Percentiles rank a stretch among this genome's conserved stretches.
These are phyloP conservation scores for Drosophila azteca DNA, from an alignment of 1,140 invertebrate genomes.

Conservation along the genomic window DNA sequence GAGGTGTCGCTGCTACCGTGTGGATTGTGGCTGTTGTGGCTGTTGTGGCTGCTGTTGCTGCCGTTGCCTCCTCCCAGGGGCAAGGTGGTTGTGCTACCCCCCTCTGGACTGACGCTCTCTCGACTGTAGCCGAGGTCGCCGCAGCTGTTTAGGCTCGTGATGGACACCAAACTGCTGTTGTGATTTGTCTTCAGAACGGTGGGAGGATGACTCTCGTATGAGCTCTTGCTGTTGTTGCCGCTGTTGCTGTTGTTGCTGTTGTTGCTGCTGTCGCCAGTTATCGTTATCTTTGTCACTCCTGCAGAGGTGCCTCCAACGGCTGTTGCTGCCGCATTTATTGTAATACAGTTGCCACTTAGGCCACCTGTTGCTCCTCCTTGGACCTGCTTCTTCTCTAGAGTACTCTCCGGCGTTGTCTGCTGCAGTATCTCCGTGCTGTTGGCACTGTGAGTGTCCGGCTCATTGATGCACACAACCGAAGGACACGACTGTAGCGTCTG, in stretches of 20 bases:
- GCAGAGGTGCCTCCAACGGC: slow-evolving; percentile 25
- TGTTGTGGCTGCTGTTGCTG: slow-evolving; percentile 18
- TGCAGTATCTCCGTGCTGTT: slow-evolving; percentile 69
- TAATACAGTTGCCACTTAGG: slow-evolving; percentile 62
- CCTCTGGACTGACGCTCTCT: no score
- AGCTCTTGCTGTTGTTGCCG: slow-evolving; percentile 23
- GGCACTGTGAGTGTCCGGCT: slow-evolving; percentile 77
- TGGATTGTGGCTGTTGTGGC: slow-evolving; percentile 15
- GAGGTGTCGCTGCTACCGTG: slow-evolving; percentile 68
- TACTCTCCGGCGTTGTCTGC: slow-evolving; percentile 72
- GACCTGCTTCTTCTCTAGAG: slow-evolving; percentile 63
- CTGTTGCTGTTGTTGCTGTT: slow-evolving; percentile 24
- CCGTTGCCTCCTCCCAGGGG: slow-evolving; percentile 28
- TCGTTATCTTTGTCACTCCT: slow-evolving; percentile 55
- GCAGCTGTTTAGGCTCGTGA: slow-evolving; percentile 69
- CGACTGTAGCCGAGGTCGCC: slow-evolving; percentile 46
- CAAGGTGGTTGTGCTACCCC: slow-evolving; percentile 58
- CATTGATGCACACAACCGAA: slow-evolving; percentile 73
- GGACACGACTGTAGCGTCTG: slow-evolving; percentile 81
- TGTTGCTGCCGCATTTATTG: slow-evolving; percentile 56
- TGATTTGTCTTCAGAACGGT: slow-evolving; percentile 34
- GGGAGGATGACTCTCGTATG: background rate
- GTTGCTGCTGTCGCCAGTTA: slow-evolving; percentile 44
- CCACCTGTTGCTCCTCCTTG: slow-evolving; percentile 17
- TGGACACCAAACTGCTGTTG: slow-evolving; percentile 66